phyloP scores from a whole-genome alignment of 2,113 vertebrate species.

The Dissostichus mawsoni region DNA sequence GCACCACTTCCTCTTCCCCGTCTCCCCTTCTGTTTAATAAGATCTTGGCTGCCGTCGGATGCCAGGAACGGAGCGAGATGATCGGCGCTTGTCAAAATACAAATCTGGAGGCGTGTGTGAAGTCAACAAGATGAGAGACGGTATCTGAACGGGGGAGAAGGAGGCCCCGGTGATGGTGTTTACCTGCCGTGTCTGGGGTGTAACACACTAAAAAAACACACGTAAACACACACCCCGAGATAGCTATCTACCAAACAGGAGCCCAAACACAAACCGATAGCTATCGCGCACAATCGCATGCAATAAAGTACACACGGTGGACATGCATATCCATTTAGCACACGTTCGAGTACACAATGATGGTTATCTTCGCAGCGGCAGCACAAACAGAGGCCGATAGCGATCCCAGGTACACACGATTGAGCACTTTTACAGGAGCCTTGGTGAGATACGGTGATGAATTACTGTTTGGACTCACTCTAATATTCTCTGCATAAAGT shows the following conservation, averaged over 20 bases:
- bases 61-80: slow-evolving; percentile 47
- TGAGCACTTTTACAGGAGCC: slow-evolving; percentile 21
- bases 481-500: slow-evolving; percentile 60
- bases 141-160: slow-evolving; percentile 43
- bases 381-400: slow-evolving; percentile 52
- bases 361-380: slow-evolving; percentile 48
- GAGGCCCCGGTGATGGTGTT: slow-evolving; percentile 45
- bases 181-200: slow-evolving; percentile 53
- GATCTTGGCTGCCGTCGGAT: slow-evolving; percentile 42
- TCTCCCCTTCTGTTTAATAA: slow-evolving; percentile 59
- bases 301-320: slow-evolving; percentile 44
- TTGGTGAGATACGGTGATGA: slow-evolving; percentile 31
- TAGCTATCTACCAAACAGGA: slow-evolving; percentile 49
- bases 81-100: slow-evolving; percentile 72
- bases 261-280: slow-evolving; percentile 38
- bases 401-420: slow-evolving; percentile 9
- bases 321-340: slow-evolving; percentile 50
- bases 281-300: slow-evolving; percentile 21
- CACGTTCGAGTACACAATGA: slow-evolving; percentile 25
- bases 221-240: slow-evolving; percentile 19
- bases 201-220: slow-evolving; percentile 7
- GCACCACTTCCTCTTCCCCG: slow-evolving; percentile 33
- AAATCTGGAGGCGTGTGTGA: slow-evolving; percentile 72
- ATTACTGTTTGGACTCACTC: slow-evolving; percentile 30
- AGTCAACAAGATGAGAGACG: slow-evolving; percentile 72